A percentile compares a stretch with the other conserved stretches of the same genome.
These are phyloP conservation scores for Podotricha telesiphe DNA, from an alignment of 2,888 invertebrate genomes.

Conservation along the genomic window DNA sequence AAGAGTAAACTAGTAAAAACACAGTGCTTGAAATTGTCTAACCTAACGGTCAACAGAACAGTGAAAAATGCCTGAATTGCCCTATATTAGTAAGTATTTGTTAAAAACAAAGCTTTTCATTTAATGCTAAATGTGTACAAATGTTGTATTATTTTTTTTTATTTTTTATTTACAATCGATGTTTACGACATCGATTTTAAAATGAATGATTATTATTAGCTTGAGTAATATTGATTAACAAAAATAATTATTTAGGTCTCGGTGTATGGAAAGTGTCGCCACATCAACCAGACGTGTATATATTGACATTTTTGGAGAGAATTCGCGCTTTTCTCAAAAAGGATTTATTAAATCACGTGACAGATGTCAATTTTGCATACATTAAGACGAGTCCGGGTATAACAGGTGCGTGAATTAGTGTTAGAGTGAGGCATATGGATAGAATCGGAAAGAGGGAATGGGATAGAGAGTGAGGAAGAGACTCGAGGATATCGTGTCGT, in stretches of 20 bases:
- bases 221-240: no score
- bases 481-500: neutral
- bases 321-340: conserved; percentile 71
- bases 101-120: no score
- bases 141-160: no score
- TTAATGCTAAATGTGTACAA: no score
- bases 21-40: no score
- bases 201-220: no score
- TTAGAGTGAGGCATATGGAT: neutral
- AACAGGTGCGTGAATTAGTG: conserved; percentile 47
- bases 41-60: no score
- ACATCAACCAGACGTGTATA: conserved; percentile 84
- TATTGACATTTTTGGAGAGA: conserved; percentile 84
- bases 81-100: no score
- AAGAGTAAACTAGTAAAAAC: no score
- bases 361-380: conserved; percentile 86
- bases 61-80: no score
- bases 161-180: no score
- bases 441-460: neutral
- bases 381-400: conserved; percentile 64
- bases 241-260: conserved; percentile 54
- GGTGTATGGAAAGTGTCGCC: conserved; percentile 85
- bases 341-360: conserved; percentile 77
- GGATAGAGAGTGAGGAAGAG: neutral
- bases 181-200: no score